Evolutionary conservation across 2,113 vertebrate genomes (phyloP), one percentile per base, ranked within the genome.

Genomic region (Sylvia atricapilla): DNA sequence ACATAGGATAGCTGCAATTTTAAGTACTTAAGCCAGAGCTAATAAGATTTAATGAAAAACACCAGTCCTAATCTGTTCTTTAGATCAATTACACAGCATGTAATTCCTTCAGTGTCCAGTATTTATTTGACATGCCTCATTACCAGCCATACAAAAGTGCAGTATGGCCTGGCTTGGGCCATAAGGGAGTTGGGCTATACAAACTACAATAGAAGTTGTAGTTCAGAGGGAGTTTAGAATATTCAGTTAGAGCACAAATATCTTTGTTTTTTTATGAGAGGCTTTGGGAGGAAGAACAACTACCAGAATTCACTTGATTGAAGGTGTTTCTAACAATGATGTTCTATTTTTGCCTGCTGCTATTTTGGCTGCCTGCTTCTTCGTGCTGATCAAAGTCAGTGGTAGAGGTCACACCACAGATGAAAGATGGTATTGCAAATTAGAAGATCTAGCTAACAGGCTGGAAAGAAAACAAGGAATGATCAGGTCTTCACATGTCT

Each of bases 31-130:
- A 93, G 52, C 80, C 79, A 93, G 41, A 74, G 86, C 85, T 96
- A 96, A 90, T 96, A 88, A 90, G 90, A 85, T 92, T 94, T 95
- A 95, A 93, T 90, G 90, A 94, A 91, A 95, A 95, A 60, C 89
- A 91, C 63, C 75, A 77, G 78, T 89, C 67, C 82, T 95, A 91
- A 95, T 93, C 91, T 93, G 87, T 91, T 92, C 90, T 91, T 86
- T 86, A 86, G 91, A 91, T 90, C 95, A 96, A 94, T 94, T 96
- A 94, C 87, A 81, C 52, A 81, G 91, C 66, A 24, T 85, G 93
- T 87, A 96, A 87, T 95, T 96, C 82, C 93, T 95, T 74, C 78
- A 52, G 75, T 80, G 80, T 43, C 79, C 75, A 70, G 79, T 50
- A 15, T 84, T 93, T 63, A 88, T 88, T 88, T 92, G 94, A 64